phyloP scores from a whole-genome alignment of 2,113 vertebrate genomes.

The Aspidoscelis tigris region DNA sequence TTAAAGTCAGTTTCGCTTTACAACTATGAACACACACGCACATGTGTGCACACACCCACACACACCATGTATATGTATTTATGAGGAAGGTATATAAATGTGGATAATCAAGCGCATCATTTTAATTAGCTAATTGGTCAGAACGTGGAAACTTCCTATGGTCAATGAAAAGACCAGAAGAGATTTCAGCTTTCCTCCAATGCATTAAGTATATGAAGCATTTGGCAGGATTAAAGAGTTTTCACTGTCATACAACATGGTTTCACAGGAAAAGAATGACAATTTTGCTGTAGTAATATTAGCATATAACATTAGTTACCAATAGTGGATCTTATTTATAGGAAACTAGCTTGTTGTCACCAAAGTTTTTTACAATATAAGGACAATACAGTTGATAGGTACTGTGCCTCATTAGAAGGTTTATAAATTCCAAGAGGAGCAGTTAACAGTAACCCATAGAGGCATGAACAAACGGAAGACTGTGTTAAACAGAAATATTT shows the following conservation, averaged over 20 bases:
- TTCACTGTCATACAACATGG: not conserved
- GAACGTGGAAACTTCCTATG: not conserved
- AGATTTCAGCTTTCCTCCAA: conserved; percentile 4
- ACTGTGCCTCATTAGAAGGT: not conserved
- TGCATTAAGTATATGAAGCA: conserved; percentile 30
- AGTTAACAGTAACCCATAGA: not conserved
- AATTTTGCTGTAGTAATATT: not conserved
- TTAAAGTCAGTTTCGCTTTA: too few relatives aligned
- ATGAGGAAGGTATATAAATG: too few relatives aligned
- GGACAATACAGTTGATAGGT: not conserved
- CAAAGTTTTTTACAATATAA: conserved; percentile 4
- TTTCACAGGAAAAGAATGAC: not conserved
- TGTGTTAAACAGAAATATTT: not conserved
- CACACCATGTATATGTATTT: too few relatives aligned
- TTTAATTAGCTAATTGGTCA: not conserved
- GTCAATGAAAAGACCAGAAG: conserved; percentile 26
- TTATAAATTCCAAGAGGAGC: not conserved
- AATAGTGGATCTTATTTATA: not conserved
- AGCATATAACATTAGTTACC: not conserved
- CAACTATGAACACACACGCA: too few relatives aligned
- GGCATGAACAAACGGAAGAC: not conserved
- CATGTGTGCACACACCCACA: too few relatives aligned
- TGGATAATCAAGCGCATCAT: not conserved
- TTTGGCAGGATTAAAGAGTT: not conserved
- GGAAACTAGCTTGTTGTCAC: not conserved